These are phyloP conservation scores for Narcine bancroftii DNA, from an alignment of 2,113 vertebrate genomes.

Conservation along the genomic window DNA sequence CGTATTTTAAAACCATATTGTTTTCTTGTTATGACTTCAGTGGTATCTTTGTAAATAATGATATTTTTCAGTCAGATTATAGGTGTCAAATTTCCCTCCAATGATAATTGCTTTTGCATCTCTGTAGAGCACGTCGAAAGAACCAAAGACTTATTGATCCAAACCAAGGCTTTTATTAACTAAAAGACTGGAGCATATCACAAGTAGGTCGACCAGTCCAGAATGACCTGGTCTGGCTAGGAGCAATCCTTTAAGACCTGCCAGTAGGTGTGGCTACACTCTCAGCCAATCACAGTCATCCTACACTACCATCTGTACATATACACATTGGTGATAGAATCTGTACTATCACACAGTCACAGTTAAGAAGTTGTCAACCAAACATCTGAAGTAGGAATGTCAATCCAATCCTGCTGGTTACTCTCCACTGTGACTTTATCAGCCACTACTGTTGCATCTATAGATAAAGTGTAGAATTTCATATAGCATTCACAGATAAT, in stretches of 20 bases:
- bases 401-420: background rate
- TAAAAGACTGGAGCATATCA: too few species aligned
- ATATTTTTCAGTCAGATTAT: background rate
- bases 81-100: background rate
- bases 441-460: background rate
- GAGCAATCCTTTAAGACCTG: too few species aligned
- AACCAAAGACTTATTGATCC: too few species aligned
- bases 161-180: too few species aligned
- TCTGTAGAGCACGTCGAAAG: too few species aligned
- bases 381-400: background rate
- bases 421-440: background rate
- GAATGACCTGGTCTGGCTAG: too few species aligned
- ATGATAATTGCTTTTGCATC: background rate
- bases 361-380: background rate
- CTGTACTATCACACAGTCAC: too few species aligned
- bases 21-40: background rate
- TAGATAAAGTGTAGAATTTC: background rate
- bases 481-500: background rate
- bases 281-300: too few species aligned
- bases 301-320: too few species aligned
- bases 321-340: too few species aligned
- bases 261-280: too few species aligned
- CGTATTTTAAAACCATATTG: slow-evolving; percentile 5
- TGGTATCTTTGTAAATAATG: background rate
- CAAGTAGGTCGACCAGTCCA: too few species aligned